Conservation (phyloP, 1,140 invertebrate genomes). For the Apis dorsata region DNA sequence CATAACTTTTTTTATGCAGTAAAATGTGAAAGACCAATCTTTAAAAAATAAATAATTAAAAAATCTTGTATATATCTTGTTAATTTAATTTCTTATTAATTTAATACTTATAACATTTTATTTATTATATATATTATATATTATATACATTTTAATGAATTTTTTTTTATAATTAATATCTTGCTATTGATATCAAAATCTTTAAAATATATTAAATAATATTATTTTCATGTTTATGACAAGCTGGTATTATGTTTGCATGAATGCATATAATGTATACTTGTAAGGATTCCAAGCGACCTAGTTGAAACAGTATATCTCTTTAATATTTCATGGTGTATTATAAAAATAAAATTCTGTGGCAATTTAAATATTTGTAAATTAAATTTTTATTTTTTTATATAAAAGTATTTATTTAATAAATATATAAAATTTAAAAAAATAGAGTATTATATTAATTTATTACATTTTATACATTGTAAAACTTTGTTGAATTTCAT, state of each 20-base stretch:
- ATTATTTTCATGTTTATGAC: slow-evolving; percentile 20
- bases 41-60: neutral
- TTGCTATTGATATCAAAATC: neutral
- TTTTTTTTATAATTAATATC: neutral
- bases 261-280: slow-evolving; percentile 8
- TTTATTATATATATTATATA: neutral
- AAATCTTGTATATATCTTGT: neutral
- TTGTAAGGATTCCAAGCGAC: slow-evolving; percentile 64
- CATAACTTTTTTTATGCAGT: slow-evolving; percentile 40
- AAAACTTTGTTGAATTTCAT: neutral
- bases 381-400: neutral
- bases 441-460: neutral
- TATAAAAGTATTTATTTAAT: neutral
- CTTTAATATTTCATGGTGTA: slow-evolving; percentile 35
- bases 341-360: slow-evolving; percentile 4
- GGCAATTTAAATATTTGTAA: neutral
- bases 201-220: neutral
- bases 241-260: slow-evolving; percentile 6
- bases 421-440: neutral
- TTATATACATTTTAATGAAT: neutral
- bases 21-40: slow-evolving; percentile 19
- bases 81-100: neutral
- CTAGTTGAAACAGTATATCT: slow-evolving; percentile 49
- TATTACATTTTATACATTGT: neutral
- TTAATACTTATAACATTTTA: neutral